Evolutionary conservation across 1,140 invertebrate species (phyloP).

Genomic region (Himalopsyche phryganea): DNA sequence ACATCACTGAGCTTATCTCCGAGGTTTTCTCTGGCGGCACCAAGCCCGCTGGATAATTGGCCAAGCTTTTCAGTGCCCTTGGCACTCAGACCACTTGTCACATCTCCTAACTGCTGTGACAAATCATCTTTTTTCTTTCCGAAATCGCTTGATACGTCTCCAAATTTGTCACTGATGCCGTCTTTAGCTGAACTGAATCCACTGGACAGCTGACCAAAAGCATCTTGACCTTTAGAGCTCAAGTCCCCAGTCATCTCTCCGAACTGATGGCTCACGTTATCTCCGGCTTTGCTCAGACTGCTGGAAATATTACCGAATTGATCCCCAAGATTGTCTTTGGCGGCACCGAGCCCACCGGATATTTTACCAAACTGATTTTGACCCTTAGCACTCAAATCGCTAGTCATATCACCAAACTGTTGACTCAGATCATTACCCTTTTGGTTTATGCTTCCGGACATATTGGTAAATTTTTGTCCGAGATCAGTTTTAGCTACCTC

Average conservation of each 20-base stretch:
- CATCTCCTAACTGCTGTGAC: too few species aligned
- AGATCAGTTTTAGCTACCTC: slow-evolving; percentile 19
- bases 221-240: too few species aligned
- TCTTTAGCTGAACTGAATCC: too few species aligned
- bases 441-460: slow-evolving; percentile 10
- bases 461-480: slow-evolving; percentile 33
- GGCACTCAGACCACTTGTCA: too few species aligned
- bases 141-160: too few species aligned
- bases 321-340: background rate
- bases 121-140: too few species aligned
- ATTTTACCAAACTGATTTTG: background rate
- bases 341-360: background rate
- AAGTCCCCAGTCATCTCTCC: slow-evolving; percentile 1
- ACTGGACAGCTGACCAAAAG: too few species aligned
- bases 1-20: slow-evolving; percentile 3
- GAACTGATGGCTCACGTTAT: slow-evolving; percentile 3
- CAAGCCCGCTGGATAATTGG: background rate
- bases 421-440: slow-evolving; percentile 9
- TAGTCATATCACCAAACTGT: slow-evolving; percentile 15
- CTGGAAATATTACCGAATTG: slow-evolving; percentile 9
- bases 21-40: background rate
- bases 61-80: too few species aligned
- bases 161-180: too few species aligned
- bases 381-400: slow-evolving; percentile 1
- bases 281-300: background rate